phyloP scores from a whole-genome alignment of 2,888 invertebrate genomes.

The Drosophila diplacantha region DNA sequence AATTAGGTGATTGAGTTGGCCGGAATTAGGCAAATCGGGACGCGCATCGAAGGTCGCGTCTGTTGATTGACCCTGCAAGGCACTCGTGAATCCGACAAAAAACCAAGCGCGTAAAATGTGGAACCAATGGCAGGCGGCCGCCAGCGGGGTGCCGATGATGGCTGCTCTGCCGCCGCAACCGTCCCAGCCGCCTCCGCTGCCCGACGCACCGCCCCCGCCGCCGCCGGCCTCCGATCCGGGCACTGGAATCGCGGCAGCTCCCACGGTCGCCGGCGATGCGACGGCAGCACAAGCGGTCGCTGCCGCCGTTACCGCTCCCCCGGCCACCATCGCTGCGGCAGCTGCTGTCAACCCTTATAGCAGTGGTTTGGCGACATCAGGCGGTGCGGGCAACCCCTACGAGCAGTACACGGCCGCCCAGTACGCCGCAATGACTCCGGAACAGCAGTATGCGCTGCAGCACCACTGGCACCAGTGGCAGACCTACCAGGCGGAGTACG shows the following conservation, averaged over 20 bases:
- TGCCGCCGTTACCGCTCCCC: constrained; percentile 4
- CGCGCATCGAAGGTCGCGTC: not conserved
- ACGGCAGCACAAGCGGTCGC: not conserved
- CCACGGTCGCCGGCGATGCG: not conserved
- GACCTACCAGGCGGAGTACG: constrained; percentile 77
- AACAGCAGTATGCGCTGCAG: constrained; percentile 76
- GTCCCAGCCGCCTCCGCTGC: constrained; percentile 61
- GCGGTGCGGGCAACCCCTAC: constrained; percentile 56
- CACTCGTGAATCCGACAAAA: constrained; percentile 2
- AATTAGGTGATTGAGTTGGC: not conserved
- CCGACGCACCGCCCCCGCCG: constrained; percentile 64
- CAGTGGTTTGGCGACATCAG: constrained; percentile 24
- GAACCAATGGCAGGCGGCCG: constrained; percentile 68
- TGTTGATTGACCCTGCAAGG: too few relatives aligned
- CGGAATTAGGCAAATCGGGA: constrained; percentile 1
- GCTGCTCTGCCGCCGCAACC: constrained; percentile 60
- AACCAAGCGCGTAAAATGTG: constrained; percentile 54
- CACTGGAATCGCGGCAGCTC: constrained; percentile 7
- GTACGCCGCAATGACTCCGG: constrained; percentile 75
- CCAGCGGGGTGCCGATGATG: constrained; percentile 43
- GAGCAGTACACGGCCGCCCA: constrained; percentile 75
- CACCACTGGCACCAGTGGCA: constrained; percentile 78
- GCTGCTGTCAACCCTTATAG: constrained; percentile 28
- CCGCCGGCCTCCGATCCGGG: constrained; percentile 46
- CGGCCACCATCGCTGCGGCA: not conserved